Evolutionary conservation across 2,797 vertebrate genomes (phyloP), one percentile per base, ranked within the genome.

Genomic region (Podarcis siculus): DNA sequence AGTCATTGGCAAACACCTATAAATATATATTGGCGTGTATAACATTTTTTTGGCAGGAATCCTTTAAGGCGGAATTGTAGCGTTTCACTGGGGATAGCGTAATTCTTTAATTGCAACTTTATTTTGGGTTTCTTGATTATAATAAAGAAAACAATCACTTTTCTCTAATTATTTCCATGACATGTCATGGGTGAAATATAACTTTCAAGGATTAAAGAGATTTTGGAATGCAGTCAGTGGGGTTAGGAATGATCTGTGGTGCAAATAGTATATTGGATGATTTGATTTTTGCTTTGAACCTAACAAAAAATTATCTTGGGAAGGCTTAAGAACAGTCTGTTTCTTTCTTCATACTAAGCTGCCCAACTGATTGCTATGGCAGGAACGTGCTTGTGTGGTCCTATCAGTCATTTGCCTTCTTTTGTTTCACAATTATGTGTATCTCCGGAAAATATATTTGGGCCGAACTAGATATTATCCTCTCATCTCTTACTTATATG

Each of bases 31-130:
- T 90, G 92, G 75, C 15, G 27, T 87, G 87, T 67, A 89, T 90
- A 80, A 35, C 81, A 73, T 91, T 90, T 83, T 93, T 83, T 93
- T 92, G 93, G 92, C 92, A 94, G 64, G 89, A 91, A 76, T 92
- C 77, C 42, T 89, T 15, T 83, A 72, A 89, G 86, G 91, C 87
- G 81, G 92, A 89, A 88, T 32, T 82, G 90, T 73, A 89, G 17
- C 79, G 23, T 93, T 84, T 84, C 82, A 86, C 66, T 71, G 83
- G 77, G 45, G 87, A 86, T 49, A 6, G 45, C n/a, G 35, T 82
- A 82, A 80, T 86, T 89, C 58, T 82, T 73, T 82, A 71, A 37
- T 23, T 84, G 64, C 9, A 49, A 82, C 73, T 27, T 77, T 42
- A 30, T 69, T 79, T 78, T 55, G 71, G 42, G 8, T 88, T 75